Evolutionary conservation across 2,113 vertebrate genomes (phyloP).

Genomic region (Equus przewalskii): DNA sequence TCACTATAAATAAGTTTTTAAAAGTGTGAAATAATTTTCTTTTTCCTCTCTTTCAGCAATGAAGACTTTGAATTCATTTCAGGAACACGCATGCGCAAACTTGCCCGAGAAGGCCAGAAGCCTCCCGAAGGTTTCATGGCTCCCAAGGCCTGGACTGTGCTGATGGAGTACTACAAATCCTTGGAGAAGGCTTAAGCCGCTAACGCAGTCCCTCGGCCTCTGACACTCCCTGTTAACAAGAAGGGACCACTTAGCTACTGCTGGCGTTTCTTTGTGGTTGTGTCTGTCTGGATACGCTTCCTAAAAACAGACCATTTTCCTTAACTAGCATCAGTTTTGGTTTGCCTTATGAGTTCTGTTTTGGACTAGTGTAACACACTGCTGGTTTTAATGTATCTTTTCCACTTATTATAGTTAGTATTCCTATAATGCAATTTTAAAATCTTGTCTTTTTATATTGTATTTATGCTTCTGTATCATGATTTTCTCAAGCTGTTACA

Average conservation of each 20-base stretch:
- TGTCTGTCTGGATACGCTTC: slow-evolving; percentile 84
- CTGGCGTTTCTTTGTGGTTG: slow-evolving; percentile 84
- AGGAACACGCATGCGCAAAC: slow-evolving; percentile 97
- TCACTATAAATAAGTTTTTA: not conserved
- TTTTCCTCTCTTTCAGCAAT: slow-evolving; percentile 87
- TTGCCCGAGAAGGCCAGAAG: slow-evolving; percentile 96
- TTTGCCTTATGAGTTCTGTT: slow-evolving; percentile 86
- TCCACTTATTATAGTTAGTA: slow-evolving; percentile 84
- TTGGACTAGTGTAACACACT: slow-evolving; percentile 85
- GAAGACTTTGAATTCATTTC: slow-evolving; percentile 99
- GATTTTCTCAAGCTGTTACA: slow-evolving; percentile 78
- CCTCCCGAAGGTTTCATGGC: slow-evolving; percentile 99
- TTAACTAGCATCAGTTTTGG: slow-evolving; percentile 83
- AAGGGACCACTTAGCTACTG: slow-evolving; percentile 85
- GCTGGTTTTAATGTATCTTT: slow-evolving; percentile 86
- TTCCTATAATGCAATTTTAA: slow-evolving; percentile 85
- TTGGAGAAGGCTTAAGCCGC: slow-evolving; percentile 93
- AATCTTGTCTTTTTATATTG: slow-evolving; percentile 83
- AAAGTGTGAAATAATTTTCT: not conserved
- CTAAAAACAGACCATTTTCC: slow-evolving; percentile 83
- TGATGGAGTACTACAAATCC: slow-evolving; percentile 96
- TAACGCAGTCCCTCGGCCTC: slow-evolving; percentile 76
- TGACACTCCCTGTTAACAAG: slow-evolving; percentile 77
- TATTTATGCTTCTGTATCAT: slow-evolving; percentile 84
- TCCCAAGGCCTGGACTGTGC: slow-evolving; percentile 95